Conservation (phyloP, 2,797 vertebrate species). For the Sciurus carolinensis region DNA sequence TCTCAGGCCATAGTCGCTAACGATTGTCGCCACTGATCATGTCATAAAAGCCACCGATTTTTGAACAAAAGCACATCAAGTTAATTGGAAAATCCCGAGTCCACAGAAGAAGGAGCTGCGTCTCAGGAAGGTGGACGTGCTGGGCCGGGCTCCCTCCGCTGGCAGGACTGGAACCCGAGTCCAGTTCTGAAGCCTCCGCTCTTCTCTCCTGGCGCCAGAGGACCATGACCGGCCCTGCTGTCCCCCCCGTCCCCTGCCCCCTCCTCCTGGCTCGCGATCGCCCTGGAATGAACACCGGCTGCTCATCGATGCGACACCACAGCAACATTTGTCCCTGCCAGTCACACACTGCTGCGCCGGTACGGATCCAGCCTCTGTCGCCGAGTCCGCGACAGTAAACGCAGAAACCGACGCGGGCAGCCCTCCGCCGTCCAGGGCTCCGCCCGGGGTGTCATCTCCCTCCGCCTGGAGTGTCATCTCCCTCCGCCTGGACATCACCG, state of each 20-base stretch:
- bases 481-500: not conserved
- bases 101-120: not conserved
- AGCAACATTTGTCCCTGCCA: not conserved
- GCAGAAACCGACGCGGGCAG: not conserved
- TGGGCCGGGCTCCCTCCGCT: not conserved
- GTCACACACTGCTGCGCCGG: slow-evolving; percentile 13
- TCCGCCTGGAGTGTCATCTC: not conserved
- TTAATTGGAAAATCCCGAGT: fast-evolving
- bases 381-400: not conserved
- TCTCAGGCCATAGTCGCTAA: not conserved
- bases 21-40: not conserved
- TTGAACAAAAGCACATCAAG: not conserved
- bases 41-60: not conserved
- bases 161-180: not conserved
- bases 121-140: not conserved
- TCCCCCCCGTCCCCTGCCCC: fast-evolving
- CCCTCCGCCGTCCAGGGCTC: not conserved
- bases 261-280: fast-evolving
- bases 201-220: not conserved
- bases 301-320: not conserved
- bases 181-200: fast-evolving
- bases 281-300: not conserved
- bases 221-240: not conserved
- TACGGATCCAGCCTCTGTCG: not conserved
- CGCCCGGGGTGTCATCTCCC: not conserved